These are phyloP conservation scores for Drosophila pseudotakahashii DNA, from an alignment of 2,888 invertebrate genomes.

Conservation along the genomic window DNA sequence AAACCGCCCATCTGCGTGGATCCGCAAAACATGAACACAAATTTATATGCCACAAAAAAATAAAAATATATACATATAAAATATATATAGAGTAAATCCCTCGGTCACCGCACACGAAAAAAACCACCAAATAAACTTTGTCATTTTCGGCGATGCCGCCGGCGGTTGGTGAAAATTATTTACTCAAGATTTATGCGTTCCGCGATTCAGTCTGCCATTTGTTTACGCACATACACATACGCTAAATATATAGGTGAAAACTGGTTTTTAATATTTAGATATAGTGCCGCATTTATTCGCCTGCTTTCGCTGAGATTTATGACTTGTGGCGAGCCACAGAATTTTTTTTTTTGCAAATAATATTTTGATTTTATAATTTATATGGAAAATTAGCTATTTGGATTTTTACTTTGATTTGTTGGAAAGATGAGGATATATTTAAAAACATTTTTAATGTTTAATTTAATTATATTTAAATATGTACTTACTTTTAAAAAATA, in stretches of 20 bases:
- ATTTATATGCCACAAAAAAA: conserved; percentile 4
- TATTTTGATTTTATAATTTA: not conserved
- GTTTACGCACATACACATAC: conserved; percentile 18
- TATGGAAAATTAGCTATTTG: not conserved
- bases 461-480: too few relatives aligned
- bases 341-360: conserved; percentile 40
- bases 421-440: too few relatives aligned
- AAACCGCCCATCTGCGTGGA: conserved; percentile 54
- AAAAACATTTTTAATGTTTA: too few relatives aligned
- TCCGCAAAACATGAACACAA: conserved; percentile 37
- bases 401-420: not conserved
- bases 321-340: conserved; percentile 66
- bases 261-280: conserved; percentile 7
- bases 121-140: conserved; percentile 68
- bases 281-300: conserved; percentile 34
- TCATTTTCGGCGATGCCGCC: conserved; percentile 46
- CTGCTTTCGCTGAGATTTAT: conserved; percentile 57
- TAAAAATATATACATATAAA: conserved; percentile 2
- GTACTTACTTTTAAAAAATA: too few relatives aligned
- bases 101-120: conserved; percentile 42
- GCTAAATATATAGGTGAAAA: conserved; percentile 10
- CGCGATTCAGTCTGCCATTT: conserved; percentile 24
- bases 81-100: conserved; percentile 21
- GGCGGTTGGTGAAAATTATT: conserved; percentile 48
- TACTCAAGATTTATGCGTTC: conserved; percentile 66